Conservation (phyloP, 2,888 invertebrate genomes). For the Xestia xanthographa region DNA sequence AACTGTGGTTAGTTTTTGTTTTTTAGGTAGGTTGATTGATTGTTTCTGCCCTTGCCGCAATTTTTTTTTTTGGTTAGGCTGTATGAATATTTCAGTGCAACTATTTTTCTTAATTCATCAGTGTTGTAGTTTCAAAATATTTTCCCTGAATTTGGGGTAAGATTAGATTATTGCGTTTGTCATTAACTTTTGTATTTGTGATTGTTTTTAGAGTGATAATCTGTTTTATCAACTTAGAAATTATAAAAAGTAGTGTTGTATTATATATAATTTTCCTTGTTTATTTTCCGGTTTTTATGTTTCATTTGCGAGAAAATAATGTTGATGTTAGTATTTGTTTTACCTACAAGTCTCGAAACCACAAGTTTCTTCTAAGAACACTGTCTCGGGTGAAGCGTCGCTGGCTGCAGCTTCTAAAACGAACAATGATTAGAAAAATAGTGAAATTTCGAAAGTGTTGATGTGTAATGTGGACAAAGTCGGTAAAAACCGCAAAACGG, state of each 20-base stretch:
- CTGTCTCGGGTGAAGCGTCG: constrained; percentile 88
- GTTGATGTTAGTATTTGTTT: not conserved
- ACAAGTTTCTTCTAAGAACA: constrained; percentile 82
- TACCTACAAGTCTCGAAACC: constrained; percentile 46
- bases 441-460: constrained; percentile 78
- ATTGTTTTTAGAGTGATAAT: not conserved
- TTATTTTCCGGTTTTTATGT: not conserved
- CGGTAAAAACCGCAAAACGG: constrained; percentile 69
- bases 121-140: constrained; percentile 24
- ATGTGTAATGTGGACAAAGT: constrained; percentile 74
- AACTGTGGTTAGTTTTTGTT: not conserved
- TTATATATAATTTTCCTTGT: too few relatives aligned
- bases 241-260: not conserved
- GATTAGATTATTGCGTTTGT: not conserved
- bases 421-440: constrained; percentile 76
- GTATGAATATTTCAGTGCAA: not conserved
- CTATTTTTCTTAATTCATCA: not conserved
- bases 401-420: constrained; percentile 75
- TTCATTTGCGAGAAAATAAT: not conserved
- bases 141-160: constrained; percentile 5
- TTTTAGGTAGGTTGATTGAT: constrained; percentile 1
- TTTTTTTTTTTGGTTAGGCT: constrained; percentile 9
- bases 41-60: constrained; percentile 5
- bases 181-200: not conserved
- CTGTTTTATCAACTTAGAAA: too few relatives aligned